Evolutionary conservation across 2,888 invertebrate genomes (phyloP).

Genomic region (Epiblema foenella): DNA sequence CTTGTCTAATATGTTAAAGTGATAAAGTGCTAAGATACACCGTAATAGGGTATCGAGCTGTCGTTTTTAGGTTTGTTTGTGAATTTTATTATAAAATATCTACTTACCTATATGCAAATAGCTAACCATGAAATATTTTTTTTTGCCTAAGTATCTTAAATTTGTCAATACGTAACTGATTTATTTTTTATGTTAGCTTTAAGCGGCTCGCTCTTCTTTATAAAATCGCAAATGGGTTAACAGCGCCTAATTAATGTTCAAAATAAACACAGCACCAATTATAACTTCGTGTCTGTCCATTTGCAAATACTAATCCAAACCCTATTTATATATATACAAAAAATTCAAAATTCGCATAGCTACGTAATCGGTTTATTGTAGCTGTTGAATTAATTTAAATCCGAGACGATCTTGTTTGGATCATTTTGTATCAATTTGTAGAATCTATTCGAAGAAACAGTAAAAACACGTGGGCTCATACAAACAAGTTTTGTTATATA

Average conservation of each 20-base stretch:
- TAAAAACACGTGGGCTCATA: background rate
- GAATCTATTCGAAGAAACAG: constrained; percentile 13
- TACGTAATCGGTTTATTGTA: constrained; percentile 16
- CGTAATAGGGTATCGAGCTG: background rate
- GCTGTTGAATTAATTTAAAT: constrained; percentile 25
- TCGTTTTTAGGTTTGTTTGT: too few species aligned
- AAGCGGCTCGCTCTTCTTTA: too few species aligned
- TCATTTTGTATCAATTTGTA: background rate
- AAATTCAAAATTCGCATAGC: background rate
- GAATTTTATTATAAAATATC: too few species aligned
- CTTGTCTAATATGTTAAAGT: background rate
- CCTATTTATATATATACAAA: background rate
- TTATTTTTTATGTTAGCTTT: too few species aligned
- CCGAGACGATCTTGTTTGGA: constrained; percentile 14
- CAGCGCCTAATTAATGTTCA: background rate
- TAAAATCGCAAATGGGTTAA: too few species aligned
- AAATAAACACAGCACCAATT: constrained; percentile 12
- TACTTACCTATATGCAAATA: too few species aligned
- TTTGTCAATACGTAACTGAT: too few species aligned
- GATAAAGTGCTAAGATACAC: background rate
- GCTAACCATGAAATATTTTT: too few species aligned
- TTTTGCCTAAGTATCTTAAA: too few species aligned
- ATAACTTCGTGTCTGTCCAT: constrained; percentile 1
- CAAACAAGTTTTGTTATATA: background rate
- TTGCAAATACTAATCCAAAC: constrained; percentile 1